Percentiles rank a stretch among this genome's conserved stretches.
These are phyloP conservation scores for Caenorhabditis remanei DNA, from an alignment of 1,140 invertebrate genomes.

Conservation along the genomic window DNA sequence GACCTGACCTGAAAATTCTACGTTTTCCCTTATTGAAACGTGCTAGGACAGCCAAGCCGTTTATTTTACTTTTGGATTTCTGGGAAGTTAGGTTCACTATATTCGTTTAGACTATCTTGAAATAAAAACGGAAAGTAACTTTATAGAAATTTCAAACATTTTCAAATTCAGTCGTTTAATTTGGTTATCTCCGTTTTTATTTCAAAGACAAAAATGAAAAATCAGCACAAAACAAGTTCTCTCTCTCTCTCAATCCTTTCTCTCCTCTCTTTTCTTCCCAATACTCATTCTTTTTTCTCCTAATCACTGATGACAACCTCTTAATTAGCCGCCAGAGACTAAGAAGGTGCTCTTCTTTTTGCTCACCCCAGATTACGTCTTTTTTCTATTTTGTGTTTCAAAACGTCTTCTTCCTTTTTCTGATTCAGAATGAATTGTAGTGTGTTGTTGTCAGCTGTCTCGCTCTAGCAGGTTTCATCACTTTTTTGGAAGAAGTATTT, in stretches of 20 bases:
- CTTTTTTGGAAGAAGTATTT: background rate
- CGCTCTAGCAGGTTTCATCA: background rate
- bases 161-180: too few relatives aligned
- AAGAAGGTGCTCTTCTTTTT: constrained; percentile 17
- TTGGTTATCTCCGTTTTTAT: background rate
- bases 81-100: too few relatives aligned
- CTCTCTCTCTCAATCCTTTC: background rate
- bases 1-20: too few relatives aligned
- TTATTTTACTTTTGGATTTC: too few relatives aligned
- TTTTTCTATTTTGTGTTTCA: background rate
- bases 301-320: constrained; percentile 53
- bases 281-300: background rate
- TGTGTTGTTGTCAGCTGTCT: background rate
- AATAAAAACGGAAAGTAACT: too few relatives aligned
- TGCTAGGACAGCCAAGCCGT: too few relatives aligned
- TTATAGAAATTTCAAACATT: too few relatives aligned
- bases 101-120: too few relatives aligned
- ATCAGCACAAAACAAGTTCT: background rate
- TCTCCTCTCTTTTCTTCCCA: background rate
- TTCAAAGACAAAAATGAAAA: too few relatives aligned
- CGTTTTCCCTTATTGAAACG: too few relatives aligned
- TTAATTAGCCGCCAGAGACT: background rate
- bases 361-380: constrained; percentile 3
- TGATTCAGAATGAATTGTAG: background rate
- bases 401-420: background rate